phyloP scores from a whole-genome alignment of 2,888 invertebrate species.

The Parasteatoda lunata region DNA sequence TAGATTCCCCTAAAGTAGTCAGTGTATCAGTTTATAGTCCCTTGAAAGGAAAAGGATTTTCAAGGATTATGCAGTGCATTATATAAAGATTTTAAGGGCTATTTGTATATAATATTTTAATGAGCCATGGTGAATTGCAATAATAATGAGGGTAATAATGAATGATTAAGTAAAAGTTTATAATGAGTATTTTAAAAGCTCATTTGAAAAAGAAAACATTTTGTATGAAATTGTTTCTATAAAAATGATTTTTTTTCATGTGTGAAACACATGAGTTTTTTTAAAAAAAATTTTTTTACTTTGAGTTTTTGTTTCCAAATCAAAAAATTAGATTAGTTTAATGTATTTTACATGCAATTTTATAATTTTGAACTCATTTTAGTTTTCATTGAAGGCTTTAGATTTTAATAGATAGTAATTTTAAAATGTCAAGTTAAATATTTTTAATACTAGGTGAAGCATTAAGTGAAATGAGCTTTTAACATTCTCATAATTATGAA shows the following conservation, averaged over 20 bases:
- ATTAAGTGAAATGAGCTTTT: too few species aligned
- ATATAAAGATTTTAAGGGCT: conserved; percentile 41
- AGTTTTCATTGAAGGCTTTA: too few species aligned
- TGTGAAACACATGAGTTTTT: not conserved
- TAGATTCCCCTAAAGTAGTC: conserved; percentile 68
- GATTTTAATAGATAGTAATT: too few species aligned
- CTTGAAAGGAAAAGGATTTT: conserved; percentile 51
- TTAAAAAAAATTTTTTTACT: not conserved
- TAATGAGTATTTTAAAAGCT: not conserved
- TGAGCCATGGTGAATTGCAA: conserved; percentile 28
- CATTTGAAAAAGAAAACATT: not conserved
- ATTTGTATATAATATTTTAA: conserved; percentile 54
- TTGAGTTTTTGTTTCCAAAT: too few species aligned
- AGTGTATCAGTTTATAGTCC: conserved; percentile 65
- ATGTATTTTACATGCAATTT: too few species aligned
- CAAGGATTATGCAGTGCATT: conserved; percentile 46
- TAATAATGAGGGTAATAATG: conserved; percentile 3
- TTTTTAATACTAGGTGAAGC: too few species aligned
- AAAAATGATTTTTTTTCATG: too few species aligned
- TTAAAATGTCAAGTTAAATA: too few species aligned
- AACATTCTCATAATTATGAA: too few species aligned
- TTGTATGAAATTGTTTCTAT: too few species aligned
- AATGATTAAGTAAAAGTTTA: not conserved
- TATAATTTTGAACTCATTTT: too few species aligned
- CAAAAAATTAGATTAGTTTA: too few species aligned